Evolutionary conservation across 2,797 vertebrate genomes (phyloP).

Genomic region (Spinus olivaceus): DNA sequence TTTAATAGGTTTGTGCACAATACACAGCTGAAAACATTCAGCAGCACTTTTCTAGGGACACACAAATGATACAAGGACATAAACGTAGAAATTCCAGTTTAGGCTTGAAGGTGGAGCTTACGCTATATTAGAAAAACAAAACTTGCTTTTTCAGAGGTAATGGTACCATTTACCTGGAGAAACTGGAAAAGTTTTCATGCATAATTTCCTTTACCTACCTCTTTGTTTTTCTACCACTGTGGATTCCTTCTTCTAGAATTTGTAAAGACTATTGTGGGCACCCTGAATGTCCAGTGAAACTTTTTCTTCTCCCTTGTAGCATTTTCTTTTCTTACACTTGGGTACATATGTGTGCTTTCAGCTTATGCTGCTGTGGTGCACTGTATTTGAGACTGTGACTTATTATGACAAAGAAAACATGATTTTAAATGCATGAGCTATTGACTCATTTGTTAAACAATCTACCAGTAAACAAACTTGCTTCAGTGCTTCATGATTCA

Average conservation of each 20-base stretch:
- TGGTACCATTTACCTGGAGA: accelerated
- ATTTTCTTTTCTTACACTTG: neutral
- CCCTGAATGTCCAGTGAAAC: neutral
- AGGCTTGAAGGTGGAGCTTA: neutral
- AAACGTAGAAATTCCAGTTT: neutral
- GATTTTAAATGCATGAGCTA: neutral
- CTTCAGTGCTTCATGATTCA: neutral
- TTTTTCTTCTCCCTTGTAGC: neutral
- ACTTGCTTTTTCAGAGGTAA: neutral
- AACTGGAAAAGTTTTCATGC: neutral
- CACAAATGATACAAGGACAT: neutral
- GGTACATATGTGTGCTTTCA: neutral
- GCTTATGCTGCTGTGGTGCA: neutral
- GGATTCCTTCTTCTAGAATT: neutral
- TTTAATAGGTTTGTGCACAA: neutral
- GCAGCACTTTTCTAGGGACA: neutral
- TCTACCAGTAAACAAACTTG: neutral
- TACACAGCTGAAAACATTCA: neutral
- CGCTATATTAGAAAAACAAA: neutral
- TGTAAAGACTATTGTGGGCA: neutral
- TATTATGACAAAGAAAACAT: neutral
- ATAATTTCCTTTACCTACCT: neutral
- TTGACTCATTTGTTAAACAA: neutral
- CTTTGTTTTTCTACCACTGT: neutral
- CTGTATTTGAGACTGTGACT: neutral